Base-by-base conservation (phyloP, 2,888 invertebrate species). In the Metellina segmentata region DNA sequence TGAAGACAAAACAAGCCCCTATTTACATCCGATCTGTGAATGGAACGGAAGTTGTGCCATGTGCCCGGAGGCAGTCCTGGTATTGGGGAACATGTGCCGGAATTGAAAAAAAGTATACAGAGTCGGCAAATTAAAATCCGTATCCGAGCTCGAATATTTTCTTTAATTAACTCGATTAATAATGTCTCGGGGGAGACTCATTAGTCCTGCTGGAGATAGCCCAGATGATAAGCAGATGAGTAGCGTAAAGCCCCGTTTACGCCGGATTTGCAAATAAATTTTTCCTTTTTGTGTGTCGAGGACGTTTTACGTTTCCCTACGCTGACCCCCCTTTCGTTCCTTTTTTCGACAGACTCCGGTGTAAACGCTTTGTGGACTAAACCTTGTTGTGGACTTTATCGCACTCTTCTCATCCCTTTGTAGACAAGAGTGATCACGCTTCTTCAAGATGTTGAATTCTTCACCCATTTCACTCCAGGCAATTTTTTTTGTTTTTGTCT, bases 11-110 rank as follows among this genome's bases (percentile, higher is more conserved):
- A 61, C 61, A 61, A 61, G 9, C 48, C 34, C 61, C 53, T 81
- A 81, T 81, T 81, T 81, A 81, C 69, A 20, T 13, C 8, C n/a
- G 34, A n/a, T 16, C 61, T 69, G 34, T n/a, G 69, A 13, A 16
- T 34, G 11, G 48, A 48, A 69, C 81, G 81, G 81, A 81, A 81
- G 48, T 71, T 1, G 81, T 16, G 71, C 81, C 81, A 81, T 70
- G 70, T 81, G 81, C 81, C 70, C 48, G 9, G 20, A 34, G 61
- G 9, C 19, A 20, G 8, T 49, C n/a, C 20, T 13, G 34, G 16
- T 70, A 48, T 34, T 77, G 13, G 8, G 77, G 61, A 11, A 5
- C 61, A 61, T 61, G 61, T 61, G 61, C 61, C 61, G 34, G 34
- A 61, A 9, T 16, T 16, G 34, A 6, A 9, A 16, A 61, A 61